Base-by-base conservation (phyloP, 2,113 vertebrate species). In the Anthoscopus minutus region DNA sequence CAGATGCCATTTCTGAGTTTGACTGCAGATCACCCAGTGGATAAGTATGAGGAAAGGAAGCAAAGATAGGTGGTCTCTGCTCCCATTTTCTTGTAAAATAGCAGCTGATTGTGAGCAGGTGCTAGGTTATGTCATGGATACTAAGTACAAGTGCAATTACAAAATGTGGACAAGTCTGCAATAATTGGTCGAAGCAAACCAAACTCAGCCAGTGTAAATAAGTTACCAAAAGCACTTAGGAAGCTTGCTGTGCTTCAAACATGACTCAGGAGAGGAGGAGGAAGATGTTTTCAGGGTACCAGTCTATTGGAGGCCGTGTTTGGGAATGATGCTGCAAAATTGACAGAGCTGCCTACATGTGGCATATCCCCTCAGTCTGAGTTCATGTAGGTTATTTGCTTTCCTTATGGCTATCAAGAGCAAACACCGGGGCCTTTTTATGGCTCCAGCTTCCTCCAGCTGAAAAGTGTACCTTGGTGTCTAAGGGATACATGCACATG, bases 401-500 rank as follows among this genome's bases (percentile, higher is more conserved):
- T 83, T 86, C 30, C 23, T 44, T 0, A 0, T n/a, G 45, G 20
- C 40, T 65, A 22, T 21, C 2, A 10, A 74, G 30, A 51, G 58
- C 33, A 70, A 73, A 56, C 5, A 7, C 18, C 20, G 38, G 8
- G 20, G 19, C 44, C 37, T 87, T 78, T 28, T 6, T 51, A 13
- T 3, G 7, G 15, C 10, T 24, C 10, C 27, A 48, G 18, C 31
- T 70, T 90, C 24, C 44, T 80, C 23, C 48, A 81, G 56, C 23
- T 67, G 33, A 45, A 60, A 15, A 31, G 13, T 3, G 0, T 33
- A 15, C 31, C 11, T 61, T 53, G 65, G 31, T 5, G 64, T 38
- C 13, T 53, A 8, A 58, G 45, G 19, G 44, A 15, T 44, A 8
- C 10, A 0, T 2, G 0, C 11, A 6, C 3, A 0, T 40, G 48